Conservation (phyloP, 2,797 vertebrate species). For the Diceros bicornis region DNA sequence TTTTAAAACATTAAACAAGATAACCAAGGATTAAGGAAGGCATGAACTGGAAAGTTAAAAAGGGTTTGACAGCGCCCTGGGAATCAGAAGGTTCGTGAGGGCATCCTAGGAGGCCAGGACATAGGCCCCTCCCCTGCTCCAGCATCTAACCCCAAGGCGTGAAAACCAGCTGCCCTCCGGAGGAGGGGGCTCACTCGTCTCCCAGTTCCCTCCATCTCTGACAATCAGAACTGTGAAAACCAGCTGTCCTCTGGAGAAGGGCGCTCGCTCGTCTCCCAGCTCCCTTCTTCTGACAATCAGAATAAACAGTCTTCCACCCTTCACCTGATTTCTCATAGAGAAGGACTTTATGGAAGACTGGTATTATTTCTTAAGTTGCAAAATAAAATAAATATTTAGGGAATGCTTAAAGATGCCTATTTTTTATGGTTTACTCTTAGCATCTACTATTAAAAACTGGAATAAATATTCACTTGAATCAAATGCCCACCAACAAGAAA, state of each 20-base stretch:
- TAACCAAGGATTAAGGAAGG: neutral
- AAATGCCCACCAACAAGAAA: conserved; percentile 35
- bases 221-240: neutral
- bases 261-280: neutral
- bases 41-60: neutral
- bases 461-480: conserved; percentile 17
- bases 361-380: conserved; percentile 34
- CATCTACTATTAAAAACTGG: neutral
- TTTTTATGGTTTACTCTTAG: neutral
- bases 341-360: neutral
- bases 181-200: neutral
- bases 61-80: neutral
- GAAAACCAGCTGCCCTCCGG: neutral
- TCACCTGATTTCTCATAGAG: conserved; percentile 10
- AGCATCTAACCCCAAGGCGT: neutral
- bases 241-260: neutral
- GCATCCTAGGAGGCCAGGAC: neutral
- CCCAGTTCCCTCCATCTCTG: neutral
- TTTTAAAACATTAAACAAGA: conserved; percentile 32
- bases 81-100: neutral
- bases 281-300: neutral
- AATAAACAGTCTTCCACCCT: neutral
- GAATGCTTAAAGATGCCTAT: conserved; percentile 13
- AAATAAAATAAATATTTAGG: conserved; percentile 26
- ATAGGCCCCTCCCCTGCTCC: neutral